Base-by-base conservation (phyloP, 2,797 vertebrate genomes). In the Mus spretus region DNA sequence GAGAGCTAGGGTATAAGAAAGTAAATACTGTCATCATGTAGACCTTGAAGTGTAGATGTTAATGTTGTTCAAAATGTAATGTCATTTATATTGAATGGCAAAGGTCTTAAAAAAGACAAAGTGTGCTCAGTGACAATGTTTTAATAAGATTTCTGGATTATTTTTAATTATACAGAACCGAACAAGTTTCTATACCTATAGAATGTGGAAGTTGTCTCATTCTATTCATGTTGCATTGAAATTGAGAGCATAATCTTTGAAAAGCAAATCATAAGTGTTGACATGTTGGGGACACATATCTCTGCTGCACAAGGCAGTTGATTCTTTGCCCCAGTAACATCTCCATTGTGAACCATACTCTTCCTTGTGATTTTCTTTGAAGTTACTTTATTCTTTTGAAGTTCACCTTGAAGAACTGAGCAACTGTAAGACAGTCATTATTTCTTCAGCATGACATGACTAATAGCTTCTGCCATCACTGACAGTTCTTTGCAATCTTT, bases 391-490 rank as follows among this genome's bases (percentile, higher is more conserved):
- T 53, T 85, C 96, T 97, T 98, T 92, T 90, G 96, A 96, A 90
- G 70, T 97, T 97, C 95, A 95, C 75, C 65, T 97, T 80, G 96
- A 97, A 95, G 94, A 97, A 79, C 97, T 96, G 63, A 98, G 79
- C 50, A 94, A 95, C 87, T 89, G 57, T 0, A 31, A 98, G 37
- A 93, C 55, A 75, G 90, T 97, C 97, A 93, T 97, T 98, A 92
- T 91, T 85, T 94, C 94, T 61, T 55, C 95, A 97, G 67, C 11
- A 3, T 53, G 83, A 70, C 53, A 65, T 97, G 95, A 97, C 74
- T 96, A 97, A 95, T 95, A 97, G 91, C 70, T 96, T 70, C 93
- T 59, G 91, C 77, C 67, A 95, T 53, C 96, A 82, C 82, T 94
- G 2, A 94, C 61, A 97, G 24, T 97, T 70, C 88, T 65, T 96